Evolutionary conservation across 2,888 invertebrate genomes (phyloP).

Genomic region (Calliopum simillimum): DNA sequence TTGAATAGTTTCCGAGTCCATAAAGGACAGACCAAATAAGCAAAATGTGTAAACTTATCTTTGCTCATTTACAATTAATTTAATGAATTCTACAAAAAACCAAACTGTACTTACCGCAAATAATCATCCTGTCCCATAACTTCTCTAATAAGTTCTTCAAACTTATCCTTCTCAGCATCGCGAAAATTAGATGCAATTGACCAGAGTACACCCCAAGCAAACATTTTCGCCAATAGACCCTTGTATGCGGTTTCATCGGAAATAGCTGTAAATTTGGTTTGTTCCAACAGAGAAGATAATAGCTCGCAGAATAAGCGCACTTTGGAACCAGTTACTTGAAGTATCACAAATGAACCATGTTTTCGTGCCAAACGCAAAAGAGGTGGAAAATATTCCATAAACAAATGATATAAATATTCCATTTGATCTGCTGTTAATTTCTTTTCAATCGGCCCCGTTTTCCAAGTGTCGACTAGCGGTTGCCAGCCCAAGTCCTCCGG

Average conservation of each 20-base stretch:
- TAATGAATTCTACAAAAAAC: not conserved
- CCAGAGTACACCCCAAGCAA: constrained; percentile 87
- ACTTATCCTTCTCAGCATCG: constrained; percentile 76
- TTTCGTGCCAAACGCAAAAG: constrained; percentile 77
- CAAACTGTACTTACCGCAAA: constrained; percentile 49
- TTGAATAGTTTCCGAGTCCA: no score
- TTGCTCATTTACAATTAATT: not conserved
- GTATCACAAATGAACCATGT: constrained; percentile 78
- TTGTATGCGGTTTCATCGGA: constrained; percentile 71
- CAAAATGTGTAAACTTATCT: not conserved
- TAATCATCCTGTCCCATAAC: constrained; percentile 69
- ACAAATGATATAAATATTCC: constrained; percentile 76
- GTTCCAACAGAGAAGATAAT: constrained; percentile 76
- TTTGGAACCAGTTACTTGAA: constrained; percentile 89
- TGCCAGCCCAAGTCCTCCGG: constrained; percentile 84
- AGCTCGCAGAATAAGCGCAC: constrained; percentile 80
- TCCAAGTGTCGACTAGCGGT: constrained; percentile 85
- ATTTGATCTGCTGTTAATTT: constrained; percentile 70
- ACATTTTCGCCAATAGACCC: constrained; percentile 78
- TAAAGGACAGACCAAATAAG: no score
- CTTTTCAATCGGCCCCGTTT: constrained; percentile 69
- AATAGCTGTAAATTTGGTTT: constrained; percentile 70
- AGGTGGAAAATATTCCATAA: constrained; percentile 74
- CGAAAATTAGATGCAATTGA: constrained; percentile 85
- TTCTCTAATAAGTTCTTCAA: constrained; percentile 77